Evolutionary conservation across 2,797 vertebrate genomes (phyloP).

Genomic region (Cossypha niveicapilla): DNA sequence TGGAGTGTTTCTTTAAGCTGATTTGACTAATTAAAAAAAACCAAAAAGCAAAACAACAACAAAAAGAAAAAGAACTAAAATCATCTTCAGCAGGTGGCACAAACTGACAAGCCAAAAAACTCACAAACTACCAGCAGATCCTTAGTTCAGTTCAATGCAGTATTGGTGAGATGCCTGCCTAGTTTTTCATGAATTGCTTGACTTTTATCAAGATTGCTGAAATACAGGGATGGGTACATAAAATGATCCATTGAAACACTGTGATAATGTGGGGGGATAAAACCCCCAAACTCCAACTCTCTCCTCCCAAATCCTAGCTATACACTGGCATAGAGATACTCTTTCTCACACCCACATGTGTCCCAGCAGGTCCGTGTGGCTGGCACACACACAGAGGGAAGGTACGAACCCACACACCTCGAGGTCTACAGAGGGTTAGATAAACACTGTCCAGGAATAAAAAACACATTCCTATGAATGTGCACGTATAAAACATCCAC

Average conservation of each 20-base stretch:
- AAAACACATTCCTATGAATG: background rate
- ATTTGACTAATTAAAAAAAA: background rate
- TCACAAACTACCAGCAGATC: background rate
- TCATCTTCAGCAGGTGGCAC: background rate
- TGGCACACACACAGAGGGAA: background rate
- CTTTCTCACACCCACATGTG: background rate
- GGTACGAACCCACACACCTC: background rate
- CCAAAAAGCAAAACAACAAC: too few relatives aligned
- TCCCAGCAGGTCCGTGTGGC: background rate
- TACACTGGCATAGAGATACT: background rate
- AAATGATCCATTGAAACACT: background rate
- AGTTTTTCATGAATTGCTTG: background rate
- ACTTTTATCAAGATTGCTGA: background rate
- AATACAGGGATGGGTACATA: background rate
- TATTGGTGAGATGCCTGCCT: background rate
- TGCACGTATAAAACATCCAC: background rate
- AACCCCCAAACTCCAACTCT: background rate
- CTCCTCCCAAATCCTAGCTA: background rate
- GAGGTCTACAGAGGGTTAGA: background rate
- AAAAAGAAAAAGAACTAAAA: background rate
- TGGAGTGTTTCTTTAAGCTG: background rate
- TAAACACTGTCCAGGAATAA: background rate
- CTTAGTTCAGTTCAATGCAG: background rate
- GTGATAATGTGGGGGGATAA: rapidly evolving
- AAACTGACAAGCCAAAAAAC: constrained; percentile 15